These are phyloP conservation scores for Apodemia duryi DNA, from an alignment of 2,888 invertebrate species.

Conservation along the genomic window DNA sequence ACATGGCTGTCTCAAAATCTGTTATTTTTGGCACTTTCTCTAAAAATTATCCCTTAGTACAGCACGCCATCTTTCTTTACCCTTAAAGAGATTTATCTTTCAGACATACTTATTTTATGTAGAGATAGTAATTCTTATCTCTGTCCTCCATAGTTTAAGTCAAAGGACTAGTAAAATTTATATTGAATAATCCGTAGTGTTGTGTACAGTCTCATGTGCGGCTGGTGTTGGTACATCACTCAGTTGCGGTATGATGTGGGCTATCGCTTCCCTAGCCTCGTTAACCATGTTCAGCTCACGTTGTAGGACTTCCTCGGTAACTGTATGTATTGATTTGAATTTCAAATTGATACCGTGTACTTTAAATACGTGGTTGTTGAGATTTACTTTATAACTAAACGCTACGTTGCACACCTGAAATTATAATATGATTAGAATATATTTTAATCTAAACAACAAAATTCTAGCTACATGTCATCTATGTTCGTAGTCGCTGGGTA, in stretches of 20 bases:
- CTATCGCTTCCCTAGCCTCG: conserved; percentile 53
- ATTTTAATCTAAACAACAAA: no score
- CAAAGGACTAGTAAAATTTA: conserved; percentile 16
- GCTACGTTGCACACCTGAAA: conserved; percentile 70
- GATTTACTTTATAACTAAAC: conserved; percentile 74
- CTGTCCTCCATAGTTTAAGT: no score
- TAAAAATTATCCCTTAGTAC: no score
- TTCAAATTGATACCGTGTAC: conserved; percentile 71
- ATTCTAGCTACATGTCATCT: no score
- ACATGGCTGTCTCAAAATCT: no score
- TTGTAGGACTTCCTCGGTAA: conserved; percentile 65
- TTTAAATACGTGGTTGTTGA: conserved; percentile 73
- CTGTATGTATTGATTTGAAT: conserved; percentile 71
- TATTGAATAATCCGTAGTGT: conserved; percentile 37
- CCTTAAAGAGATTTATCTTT: no score
- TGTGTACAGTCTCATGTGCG: conserved; percentile 57
- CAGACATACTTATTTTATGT: no score
- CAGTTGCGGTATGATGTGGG: conserved; percentile 61
- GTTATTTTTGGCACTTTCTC: no score
- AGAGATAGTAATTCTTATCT: no score
- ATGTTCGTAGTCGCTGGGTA: no score
- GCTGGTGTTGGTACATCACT: conserved; percentile 54
- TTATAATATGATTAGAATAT: not conserved
- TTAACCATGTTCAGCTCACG: conserved; percentile 58
- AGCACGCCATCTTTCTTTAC: no score